Evolutionary conservation across 2,888 invertebrate species (phyloP).

Genomic region (Eilema caniola): DNA sequence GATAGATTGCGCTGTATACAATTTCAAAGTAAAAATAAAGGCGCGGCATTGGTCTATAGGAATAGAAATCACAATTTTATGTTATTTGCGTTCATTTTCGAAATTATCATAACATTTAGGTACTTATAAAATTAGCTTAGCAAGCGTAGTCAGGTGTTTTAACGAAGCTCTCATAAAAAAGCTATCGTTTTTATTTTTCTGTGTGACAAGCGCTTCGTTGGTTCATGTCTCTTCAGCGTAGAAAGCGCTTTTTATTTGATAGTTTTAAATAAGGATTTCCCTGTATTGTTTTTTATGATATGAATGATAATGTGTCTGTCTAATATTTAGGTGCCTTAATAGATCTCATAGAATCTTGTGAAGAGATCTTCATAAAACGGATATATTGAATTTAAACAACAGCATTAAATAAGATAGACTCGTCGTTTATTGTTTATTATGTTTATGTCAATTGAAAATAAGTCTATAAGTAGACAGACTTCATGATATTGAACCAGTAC

Average conservation of each 20-base stretch:
- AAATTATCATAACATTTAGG: not conserved
- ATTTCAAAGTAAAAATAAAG: slow-evolving; percentile 15
- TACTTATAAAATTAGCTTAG: slow-evolving; percentile 10
- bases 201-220: slow-evolving; percentile 46
- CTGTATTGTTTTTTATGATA: not conserved
- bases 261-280: not conserved
- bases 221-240: slow-evolving; percentile 12
- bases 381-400: too few species aligned
- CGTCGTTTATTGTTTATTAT: too few species aligned
- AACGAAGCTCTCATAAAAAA: slow-evolving; percentile 24
- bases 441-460: too few species aligned
- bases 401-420: too few species aligned
- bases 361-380: too few species aligned
- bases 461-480: too few species aligned
- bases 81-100: not conserved
- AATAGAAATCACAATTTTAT: not conserved
- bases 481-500: too few species aligned
- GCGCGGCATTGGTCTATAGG: slow-evolving; percentile 4
- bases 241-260: slow-evolving; percentile 35
- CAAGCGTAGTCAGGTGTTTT: slow-evolving; percentile 42
- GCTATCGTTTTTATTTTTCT: slow-evolving; percentile 33
- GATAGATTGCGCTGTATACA: slow-evolving; percentile 16
- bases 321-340: not conserved
- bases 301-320: not conserved
- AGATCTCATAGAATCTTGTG: too few species aligned